Conservation (phyloP, 2,797 vertebrate genomes). For the Chrysocyon brachyurus region DNA sequence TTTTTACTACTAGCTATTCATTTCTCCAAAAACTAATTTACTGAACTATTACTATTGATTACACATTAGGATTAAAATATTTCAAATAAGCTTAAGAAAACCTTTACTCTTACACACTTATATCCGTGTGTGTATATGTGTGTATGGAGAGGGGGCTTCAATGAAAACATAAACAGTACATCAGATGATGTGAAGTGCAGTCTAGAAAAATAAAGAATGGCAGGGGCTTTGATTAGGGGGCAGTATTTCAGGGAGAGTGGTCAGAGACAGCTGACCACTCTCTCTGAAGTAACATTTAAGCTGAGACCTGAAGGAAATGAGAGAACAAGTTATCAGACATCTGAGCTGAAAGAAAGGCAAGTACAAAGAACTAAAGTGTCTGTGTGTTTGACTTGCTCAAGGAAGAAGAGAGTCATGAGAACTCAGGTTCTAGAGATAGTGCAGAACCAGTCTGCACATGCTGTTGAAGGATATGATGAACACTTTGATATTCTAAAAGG, state of each 20-base stretch:
- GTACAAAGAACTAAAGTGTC: not conserved
- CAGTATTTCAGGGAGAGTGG: not conserved
- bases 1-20: not conserved
- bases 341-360: not conserved
- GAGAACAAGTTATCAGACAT: not conserved
- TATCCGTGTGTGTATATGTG: not conserved
- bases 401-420: not conserved
- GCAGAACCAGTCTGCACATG: not conserved
- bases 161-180: not conserved
- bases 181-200: not conserved
- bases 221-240: not conserved
- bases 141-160: not conserved
- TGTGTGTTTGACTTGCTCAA: not conserved
- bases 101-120: not conserved
- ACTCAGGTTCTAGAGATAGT: not conserved
- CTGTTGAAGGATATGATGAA: not conserved
- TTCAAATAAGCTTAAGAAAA: not conserved
- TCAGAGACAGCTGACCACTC: not conserved
- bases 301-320: not conserved
- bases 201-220: not conserved
- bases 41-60: not conserved
- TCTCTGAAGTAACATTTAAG: not conserved
- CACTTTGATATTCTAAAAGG: not conserved
- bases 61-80: not conserved
- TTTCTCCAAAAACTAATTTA: not conserved